Percentiles rank a stretch among this genome's conserved stretches.
Evolutionary conservation across 2,113 vertebrate species (phyloP).

Genomic region (Etia nguti): DNA sequence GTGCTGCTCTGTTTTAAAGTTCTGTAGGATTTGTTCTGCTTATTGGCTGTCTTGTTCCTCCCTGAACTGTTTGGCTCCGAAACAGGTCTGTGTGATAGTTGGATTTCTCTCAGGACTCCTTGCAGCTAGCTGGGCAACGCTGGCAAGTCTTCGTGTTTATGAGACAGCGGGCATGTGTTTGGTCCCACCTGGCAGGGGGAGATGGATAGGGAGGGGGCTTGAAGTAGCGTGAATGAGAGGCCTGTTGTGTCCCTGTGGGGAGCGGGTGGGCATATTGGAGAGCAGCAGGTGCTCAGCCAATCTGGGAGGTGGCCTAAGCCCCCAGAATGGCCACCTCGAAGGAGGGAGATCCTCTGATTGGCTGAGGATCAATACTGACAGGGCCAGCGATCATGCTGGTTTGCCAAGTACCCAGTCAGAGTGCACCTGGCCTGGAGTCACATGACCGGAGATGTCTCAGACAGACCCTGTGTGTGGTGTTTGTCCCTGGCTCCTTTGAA

Average conservation of each 20-base stretch:
- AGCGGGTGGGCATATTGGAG: constrained; percentile 72
- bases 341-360: constrained; percentile 45
- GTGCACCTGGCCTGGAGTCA: constrained; percentile 66
- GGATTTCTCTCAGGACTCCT: constrained; percentile 45
- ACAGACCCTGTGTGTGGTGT: constrained; percentile 50
- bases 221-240: constrained; percentile 58
- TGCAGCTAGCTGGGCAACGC: constrained; percentile 21
- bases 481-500: constrained; percentile 57
- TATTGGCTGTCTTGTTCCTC: constrained; percentile 6
- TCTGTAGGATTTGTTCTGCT: constrained; percentile 23
- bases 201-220: constrained; percentile 1
- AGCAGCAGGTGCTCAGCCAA: constrained; percentile 70
- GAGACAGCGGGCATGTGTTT: constrained; percentile 69
- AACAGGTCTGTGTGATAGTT: constrained; percentile 17
- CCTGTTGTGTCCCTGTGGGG: constrained; percentile 64
- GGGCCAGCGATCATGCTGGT: constrained; percentile 8
- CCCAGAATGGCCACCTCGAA: constrained; percentile 43
- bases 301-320: constrained; percentile 42
- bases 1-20: not conserved
- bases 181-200: constrained; percentile 65
- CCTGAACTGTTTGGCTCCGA: constrained; percentile 16
- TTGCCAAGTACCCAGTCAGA: constrained; percentile 53
- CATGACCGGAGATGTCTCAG: constrained; percentile 65
- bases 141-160: constrained; percentile 51
- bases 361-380: constrained; percentile 56